phyloP scores from a whole-genome alignment of 23 tunicate genomes.

The Clavelina lepadiformis region DNA sequence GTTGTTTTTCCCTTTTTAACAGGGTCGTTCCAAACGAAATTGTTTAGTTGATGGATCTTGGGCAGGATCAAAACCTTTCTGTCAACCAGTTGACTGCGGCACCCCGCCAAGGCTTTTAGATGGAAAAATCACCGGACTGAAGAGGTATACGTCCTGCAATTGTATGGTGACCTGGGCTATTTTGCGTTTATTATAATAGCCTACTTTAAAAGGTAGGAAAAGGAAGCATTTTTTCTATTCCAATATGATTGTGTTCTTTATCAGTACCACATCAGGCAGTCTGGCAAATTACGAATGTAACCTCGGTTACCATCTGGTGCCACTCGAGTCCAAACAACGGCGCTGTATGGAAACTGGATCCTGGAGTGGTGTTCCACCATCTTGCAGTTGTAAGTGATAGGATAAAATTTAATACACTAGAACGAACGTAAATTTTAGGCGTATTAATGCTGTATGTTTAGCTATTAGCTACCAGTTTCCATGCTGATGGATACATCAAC shows the following conservation, averaged over 20 bases:
- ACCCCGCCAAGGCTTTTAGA: conserved; percentile 37
- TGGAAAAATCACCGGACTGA: conserved; percentile 31
- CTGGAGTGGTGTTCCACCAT: conserved; percentile 62
- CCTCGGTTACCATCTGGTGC: conserved; percentile 46
- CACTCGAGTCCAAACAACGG: conserved; percentile 27
- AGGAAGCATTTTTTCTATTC: background rate
- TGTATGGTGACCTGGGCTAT: background rate
- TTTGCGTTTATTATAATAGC: background rate
- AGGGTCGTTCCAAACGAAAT: conserved; percentile 69
- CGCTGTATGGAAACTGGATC: conserved; percentile 62
- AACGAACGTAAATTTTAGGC: too few species aligned
- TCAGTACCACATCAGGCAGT: conserved; percentile 55
- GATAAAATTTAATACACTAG: too few species aligned
- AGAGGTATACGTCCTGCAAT: conserved; percentile 33
- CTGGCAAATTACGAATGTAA: conserved; percentile 53
- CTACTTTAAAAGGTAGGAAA: background rate
- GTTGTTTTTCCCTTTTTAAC: too few species aligned
- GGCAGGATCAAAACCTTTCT: conserved; percentile 48
- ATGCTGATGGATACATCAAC: too few species aligned
- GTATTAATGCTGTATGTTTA: too few species aligned
- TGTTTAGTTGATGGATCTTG: conserved; percentile 65
- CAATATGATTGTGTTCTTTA: background rate
- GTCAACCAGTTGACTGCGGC: conserved; percentile 81
- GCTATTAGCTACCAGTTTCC: too few species aligned
- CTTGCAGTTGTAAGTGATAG: conserved; percentile 56